Evolutionary conservation across 2,113 vertebrate genomes (phyloP), one percentile per base, ranked within the genome.

Genomic region (Trematomus loennbergii): DNA sequence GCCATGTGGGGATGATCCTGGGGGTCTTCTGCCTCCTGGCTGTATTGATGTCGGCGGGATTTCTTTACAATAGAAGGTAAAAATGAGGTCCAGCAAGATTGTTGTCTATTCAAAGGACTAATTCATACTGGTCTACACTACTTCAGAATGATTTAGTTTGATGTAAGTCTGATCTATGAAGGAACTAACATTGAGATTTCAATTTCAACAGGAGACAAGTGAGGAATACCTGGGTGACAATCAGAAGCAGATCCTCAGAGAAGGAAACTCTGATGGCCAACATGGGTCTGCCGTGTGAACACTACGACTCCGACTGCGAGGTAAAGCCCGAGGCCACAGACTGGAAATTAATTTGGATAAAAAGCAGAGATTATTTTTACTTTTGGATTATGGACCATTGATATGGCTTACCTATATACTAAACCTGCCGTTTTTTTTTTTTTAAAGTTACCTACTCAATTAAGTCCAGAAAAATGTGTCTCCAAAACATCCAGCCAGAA

Each of bases 261-360:
- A 95, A 95, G 55, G 92, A 95, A 77, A 94, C 79, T 0, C 91
- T 95, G 16, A 91, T 95, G 93, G 83, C 88, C 22, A 89, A 94
- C 71, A 92, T 93, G 80, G 79, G 43, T 50, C 77, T 95, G 78
- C 84, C 90, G 0, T 82, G 43, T 70, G 91, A 93, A 45, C 60
- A 85, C 29, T 82, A 72, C 0, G 89, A 94, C 9, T 89, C 90
- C 8, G 89, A 93, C 36, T 81, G 86, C 5, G 94, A 91, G 91
- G 92, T 91, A 67, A 77, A 65, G 66, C 36, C 1, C 45, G 12
- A n/a, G 46, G 25, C 33, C 33, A 16, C 33, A 13, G 25, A 36
- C 22, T 5, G 16, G 15, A 66, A 4, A 33, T 49, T n/a, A 1
- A 9, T 13, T 45, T 46, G 0, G 0, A 18, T 72, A 1, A 33